phyloP scores from a whole-genome alignment of 2,113 vertebrate species.

The Jaculus jaculus region DNA sequence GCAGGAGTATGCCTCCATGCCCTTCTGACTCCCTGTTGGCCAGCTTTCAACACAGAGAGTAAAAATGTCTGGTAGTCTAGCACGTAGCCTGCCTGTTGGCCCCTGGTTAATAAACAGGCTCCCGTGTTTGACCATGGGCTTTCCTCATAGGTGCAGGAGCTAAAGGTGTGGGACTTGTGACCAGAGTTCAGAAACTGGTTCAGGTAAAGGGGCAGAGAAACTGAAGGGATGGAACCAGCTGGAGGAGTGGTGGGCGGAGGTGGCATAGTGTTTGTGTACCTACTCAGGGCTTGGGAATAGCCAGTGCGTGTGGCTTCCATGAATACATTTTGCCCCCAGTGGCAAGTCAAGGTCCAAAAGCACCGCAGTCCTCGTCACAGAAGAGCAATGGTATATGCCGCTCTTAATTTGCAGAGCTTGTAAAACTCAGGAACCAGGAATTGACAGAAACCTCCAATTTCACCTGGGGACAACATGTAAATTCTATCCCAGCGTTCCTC shows the following conservation, averaged over 20 bases:
- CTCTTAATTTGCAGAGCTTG: slow-evolving; percentile 83
- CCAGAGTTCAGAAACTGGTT: not conserved
- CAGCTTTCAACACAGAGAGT: not conserved
- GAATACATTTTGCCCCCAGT: slow-evolving; percentile 79
- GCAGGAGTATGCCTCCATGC: not conserved
- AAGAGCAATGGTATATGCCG: slow-evolving; percentile 56
- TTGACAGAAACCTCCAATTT: slow-evolving; percentile 82
- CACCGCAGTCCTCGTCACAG: slow-evolving; percentile 77
- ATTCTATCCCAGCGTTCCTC: slow-evolving; percentile 73
- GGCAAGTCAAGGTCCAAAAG: slow-evolving; percentile 79
- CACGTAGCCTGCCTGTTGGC: not conserved
- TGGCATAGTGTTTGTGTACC: slow-evolving; percentile 15
- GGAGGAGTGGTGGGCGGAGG: slow-evolving; percentile 66
- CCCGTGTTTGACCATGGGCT: not conserved
- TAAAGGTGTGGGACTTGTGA: not conserved
- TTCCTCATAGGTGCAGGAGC: not conserved
- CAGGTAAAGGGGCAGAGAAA: slow-evolving; percentile 50
- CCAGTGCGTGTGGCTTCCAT: slow-evolving; percentile 74
- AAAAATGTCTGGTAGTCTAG: not conserved
- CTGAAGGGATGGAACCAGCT: slow-evolving; percentile 62
- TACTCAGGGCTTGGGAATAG: slow-evolving; percentile 58
- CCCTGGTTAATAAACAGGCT: not conserved
- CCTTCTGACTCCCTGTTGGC: not conserved
- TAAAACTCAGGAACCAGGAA: slow-evolving; percentile 81
- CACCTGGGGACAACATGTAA: slow-evolving; percentile 79